A percentile compares a stretch with the other conserved stretches of the same genome.
Conservation (phyloP, 2,888 invertebrate genomes). For the Limnephilus lunatus region DNA sequence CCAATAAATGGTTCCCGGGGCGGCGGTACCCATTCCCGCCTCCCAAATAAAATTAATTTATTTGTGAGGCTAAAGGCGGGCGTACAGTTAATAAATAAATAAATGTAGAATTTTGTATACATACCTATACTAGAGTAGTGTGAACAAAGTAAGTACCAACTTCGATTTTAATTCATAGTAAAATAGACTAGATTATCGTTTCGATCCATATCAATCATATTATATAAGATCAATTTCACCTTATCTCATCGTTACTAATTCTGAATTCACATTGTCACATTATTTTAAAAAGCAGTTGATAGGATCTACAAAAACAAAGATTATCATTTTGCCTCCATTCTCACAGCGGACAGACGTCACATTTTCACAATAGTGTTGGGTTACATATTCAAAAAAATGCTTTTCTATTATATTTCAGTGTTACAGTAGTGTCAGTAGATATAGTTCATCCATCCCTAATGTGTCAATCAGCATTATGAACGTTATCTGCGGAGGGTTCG, state of each 20-base stretch:
- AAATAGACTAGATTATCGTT: not conserved
- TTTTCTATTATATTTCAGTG: not conserved
- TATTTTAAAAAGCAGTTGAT: not conserved
- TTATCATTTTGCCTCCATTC: slow-evolving; percentile 26
- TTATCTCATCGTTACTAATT: not conserved
- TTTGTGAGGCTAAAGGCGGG: too few relatives aligned
- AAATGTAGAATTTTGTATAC: too few relatives aligned
- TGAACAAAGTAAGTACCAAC: too few relatives aligned
- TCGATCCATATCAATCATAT: not conserved
- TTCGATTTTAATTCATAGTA: too few relatives aligned
- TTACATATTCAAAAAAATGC: slow-evolving; percentile 20
- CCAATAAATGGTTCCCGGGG: too few relatives aligned
- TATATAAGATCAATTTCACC: not conserved
- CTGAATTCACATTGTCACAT: not conserved
- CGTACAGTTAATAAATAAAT: too few relatives aligned
- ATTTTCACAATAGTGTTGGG: slow-evolving; percentile 39
- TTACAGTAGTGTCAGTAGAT: not conserved
- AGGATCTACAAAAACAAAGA: slow-evolving; percentile 26
- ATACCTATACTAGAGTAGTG: too few relatives aligned
- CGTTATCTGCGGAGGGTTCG: slow-evolving; percentile 26
- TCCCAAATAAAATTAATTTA: too few relatives aligned
- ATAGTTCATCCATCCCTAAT: not conserved
- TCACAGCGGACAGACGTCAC: not conserved
- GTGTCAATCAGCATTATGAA: slow-evolving; percentile 56
- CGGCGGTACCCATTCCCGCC: too few relatives aligned